phyloP scores from a whole-genome alignment of 2,797 vertebrate species.

The Epinephelus awoara region DNA sequence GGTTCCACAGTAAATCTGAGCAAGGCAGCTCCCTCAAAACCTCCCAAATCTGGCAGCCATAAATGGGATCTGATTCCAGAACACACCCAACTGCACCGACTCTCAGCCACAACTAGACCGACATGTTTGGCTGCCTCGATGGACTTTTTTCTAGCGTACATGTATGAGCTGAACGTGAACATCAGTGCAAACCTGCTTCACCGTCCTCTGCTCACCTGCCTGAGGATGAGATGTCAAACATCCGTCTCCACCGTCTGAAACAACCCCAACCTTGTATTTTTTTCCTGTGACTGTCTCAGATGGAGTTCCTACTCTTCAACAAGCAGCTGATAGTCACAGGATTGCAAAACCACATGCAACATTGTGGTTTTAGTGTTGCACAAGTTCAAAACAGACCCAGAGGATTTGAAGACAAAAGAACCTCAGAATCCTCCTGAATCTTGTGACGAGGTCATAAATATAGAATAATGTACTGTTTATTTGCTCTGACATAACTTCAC shows the following conservation, averaged over 20 bases:
- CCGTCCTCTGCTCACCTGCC: background rate
- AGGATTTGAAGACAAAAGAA: slow-evolving; percentile 1
- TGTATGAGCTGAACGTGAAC: too few species aligned
- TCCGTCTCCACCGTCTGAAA: background rate
- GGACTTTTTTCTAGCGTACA: background rate
- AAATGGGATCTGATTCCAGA: background rate
- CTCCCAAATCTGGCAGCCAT: background rate
- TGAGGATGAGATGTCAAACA: background rate
- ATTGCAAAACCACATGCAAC: slow-evolving; percentile 1
- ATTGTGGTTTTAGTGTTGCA: background rate
- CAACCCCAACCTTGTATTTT: background rate
- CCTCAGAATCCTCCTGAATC: background rate
- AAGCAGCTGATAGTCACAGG: slow-evolving; percentile 45
- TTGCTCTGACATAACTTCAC: background rate
- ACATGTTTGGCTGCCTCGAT: background rate
- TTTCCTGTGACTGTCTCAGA: background rate
- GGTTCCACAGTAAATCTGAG: background rate
- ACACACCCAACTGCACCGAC: background rate
- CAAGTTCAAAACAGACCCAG: slow-evolving; percentile 6
- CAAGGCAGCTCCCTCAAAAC: background rate
- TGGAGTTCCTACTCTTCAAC: background rate
- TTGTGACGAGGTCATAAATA: background rate
- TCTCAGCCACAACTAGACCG: background rate
- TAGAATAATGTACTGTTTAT: background rate
- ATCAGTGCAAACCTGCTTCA: background rate